Evolutionary conservation across 2,113 vertebrate genomes (phyloP), one percentile per base, ranked within the genome.

Genomic region (Hydrolagus affinis): DNA sequence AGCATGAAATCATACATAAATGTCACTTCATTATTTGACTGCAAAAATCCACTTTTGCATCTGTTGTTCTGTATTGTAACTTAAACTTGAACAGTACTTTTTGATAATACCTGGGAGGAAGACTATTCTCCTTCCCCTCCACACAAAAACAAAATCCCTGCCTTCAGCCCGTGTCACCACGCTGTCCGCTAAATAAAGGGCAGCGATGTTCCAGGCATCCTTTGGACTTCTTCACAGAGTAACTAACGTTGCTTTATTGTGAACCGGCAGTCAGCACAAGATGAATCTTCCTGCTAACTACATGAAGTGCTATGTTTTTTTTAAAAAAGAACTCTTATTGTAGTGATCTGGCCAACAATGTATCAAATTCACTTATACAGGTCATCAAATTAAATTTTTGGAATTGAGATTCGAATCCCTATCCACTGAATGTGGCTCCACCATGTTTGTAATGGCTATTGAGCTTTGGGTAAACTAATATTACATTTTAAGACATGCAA

Each of bases 1-100:
- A 78, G 25, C 60, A 28, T 83, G 10, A 64, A 83, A 21, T 66
- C 78, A 83, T 32, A 68, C 78, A 68, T 62, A 23, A n/a, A 28
- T 64, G n/a, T 14, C 78, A 83, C 32, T 30, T 68, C 62, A 64
- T 83, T 68, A 44, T 44, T 83, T 83, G 78, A 83, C 66, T 83
- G 14, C 60, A 68, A 44, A 7, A 23, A 66, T 66, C 32, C 66
- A 75, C 19, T 32, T 28, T 83, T 83, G 62, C 59, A 83, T 64
- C 78, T 68, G 8, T 68, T 83, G 21, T 15, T 68, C 25, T 32
- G 66, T 83, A 32, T 64, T 23, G 25, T 80, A 64, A 83, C 64
- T 83, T 83, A 64, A 83, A 66, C 32, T 14, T 25, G 56, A 23
- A 12, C 21, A 62, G 76, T 83, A 83, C 62, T 30, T 83, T 32